Evolutionary conservation across 2,113 vertebrate genomes (phyloP).

Genomic region (Bombycilla garrulus): DNA sequence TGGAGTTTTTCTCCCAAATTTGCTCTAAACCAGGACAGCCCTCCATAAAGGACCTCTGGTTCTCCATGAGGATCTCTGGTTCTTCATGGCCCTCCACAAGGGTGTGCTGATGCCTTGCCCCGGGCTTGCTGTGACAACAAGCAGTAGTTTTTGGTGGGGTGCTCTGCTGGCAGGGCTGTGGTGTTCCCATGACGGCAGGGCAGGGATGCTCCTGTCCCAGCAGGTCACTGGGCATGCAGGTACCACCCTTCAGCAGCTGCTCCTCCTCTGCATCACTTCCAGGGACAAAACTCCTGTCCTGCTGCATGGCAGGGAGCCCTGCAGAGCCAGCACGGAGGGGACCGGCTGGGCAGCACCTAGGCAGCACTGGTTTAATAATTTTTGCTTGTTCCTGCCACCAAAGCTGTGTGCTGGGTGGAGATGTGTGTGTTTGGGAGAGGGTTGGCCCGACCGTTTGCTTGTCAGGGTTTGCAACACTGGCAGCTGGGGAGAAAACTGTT

Average conservation of each 20-base stretch:
- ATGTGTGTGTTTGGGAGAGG: not conserved
- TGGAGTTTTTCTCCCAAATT: no score
- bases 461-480: not conserved
- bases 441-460: not conserved
- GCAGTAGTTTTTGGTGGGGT: not conserved
- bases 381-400: not conserved
- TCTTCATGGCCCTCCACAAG: not conserved
- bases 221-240: not conserved
- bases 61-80: no score
- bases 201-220: not conserved
- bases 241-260: not conserved
- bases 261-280: not conserved
- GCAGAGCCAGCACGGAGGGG: not conserved
- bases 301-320: not conserved
- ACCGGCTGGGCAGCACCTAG: not conserved
- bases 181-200: not conserved
- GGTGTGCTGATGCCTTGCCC: not conserved
- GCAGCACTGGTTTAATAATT: not conserved
- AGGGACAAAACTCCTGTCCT: not conserved
- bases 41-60: not conserved
- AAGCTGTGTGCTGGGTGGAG: not conserved
- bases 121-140: not conserved
- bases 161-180: accelerated
- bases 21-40: no score
- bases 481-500: conserved; percentile 20